Conservation (phyloP, 2,797 vertebrate species). For the Meriones psammophilus region DNA sequence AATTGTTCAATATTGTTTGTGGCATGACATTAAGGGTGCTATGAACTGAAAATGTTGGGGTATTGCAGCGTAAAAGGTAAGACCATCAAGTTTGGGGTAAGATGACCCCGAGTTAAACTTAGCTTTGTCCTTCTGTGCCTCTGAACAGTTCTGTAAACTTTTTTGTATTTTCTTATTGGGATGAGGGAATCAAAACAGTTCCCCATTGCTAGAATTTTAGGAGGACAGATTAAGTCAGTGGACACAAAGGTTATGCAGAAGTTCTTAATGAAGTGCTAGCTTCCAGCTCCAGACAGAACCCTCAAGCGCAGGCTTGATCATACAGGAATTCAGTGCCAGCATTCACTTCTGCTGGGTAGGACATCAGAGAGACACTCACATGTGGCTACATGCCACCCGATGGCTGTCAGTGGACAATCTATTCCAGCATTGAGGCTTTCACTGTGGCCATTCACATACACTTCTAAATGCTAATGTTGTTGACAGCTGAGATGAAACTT, state of each 20-base stretch:
- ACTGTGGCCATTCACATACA: not conserved
- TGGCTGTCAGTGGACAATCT: not conserved
- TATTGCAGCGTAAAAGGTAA: not conserved
- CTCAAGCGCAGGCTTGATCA: not conserved
- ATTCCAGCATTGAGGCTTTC: not conserved
- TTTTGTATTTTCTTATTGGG: not conserved
- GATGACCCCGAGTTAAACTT: not conserved
- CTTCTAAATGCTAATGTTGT: slow-evolving; percentile 46
- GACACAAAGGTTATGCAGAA: not conserved
- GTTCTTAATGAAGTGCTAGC: slow-evolving; percentile 25
- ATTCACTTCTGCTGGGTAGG: not conserved
- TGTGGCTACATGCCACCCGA: not conserved
- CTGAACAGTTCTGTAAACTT: slow-evolving; percentile 14
- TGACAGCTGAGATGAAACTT: slow-evolving; percentile 46
- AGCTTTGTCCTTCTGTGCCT: not conserved
- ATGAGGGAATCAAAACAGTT: slow-evolving; percentile 8
- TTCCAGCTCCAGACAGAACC: not conserved
- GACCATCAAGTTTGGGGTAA: not conserved
- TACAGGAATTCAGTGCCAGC: not conserved
- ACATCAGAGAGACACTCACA: not conserved
- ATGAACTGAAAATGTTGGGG: not conserved
- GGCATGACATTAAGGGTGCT: not conserved
- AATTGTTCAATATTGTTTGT: not conserved
- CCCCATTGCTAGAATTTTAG: not conserved
- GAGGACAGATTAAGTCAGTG: slow-evolving; percentile 16